phyloP scores from a whole-genome alignment of 2,113 vertebrate species.

The Lamprologus lemairii region DNA sequence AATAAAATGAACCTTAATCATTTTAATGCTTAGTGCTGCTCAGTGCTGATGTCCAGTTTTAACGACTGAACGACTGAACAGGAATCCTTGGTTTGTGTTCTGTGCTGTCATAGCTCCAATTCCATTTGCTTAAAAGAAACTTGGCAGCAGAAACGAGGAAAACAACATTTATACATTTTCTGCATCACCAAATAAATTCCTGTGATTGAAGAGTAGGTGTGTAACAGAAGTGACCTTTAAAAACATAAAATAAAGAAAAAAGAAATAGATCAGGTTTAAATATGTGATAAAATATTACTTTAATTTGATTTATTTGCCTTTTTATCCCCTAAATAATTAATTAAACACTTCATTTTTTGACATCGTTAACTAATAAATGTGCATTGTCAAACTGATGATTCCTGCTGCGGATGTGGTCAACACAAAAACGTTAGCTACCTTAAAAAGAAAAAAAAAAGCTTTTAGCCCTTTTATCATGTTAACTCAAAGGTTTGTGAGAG shows the following conservation, averaged over 20 bases:
- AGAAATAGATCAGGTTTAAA: not conserved
- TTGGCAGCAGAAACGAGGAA: not conserved
- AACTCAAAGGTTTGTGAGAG: not conserved
- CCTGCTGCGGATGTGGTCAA: not conserved
- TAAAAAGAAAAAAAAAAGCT: not conserved
- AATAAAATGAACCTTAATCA: not conserved
- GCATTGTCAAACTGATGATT: not conserved
- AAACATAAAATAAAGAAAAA: not conserved
- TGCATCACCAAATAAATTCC: not conserved
- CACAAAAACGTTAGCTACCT: not conserved
- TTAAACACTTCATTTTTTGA: not conserved
- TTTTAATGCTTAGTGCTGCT: not conserved
- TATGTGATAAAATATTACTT: not conserved
- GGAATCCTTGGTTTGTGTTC: not conserved
- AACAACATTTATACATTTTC: not conserved
- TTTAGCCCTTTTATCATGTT: not conserved
- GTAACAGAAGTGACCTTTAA: not conserved
- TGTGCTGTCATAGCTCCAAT: not conserved
- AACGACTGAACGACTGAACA: accelerated
- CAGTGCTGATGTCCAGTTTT: not conserved
- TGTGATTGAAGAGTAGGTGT: not conserved
- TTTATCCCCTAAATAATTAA: not conserved
- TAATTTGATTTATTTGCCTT: not conserved
- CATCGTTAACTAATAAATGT: not conserved
- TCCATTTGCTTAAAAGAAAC: not conserved